A percentile compares a stretch with the other conserved stretches of the same genome.
phyloP scores from a whole-genome alignment of 1,140 invertebrate genomes.

The Dermatophagoides farinae region DNA sequence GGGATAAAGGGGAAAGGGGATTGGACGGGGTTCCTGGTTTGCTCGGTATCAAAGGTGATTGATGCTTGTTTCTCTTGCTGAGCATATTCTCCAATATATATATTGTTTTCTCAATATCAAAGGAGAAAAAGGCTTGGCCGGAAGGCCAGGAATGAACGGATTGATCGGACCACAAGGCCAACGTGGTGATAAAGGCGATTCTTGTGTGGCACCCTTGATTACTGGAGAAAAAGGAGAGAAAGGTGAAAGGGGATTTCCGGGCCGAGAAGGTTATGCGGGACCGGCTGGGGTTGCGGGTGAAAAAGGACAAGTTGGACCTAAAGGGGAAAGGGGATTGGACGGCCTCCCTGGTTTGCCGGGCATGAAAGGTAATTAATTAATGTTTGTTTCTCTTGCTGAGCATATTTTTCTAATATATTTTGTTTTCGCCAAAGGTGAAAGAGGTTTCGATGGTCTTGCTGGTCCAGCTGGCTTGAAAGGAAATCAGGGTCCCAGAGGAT shows the following conservation, averaged over 20 bases:
- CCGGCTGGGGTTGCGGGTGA: slow-evolving; percentile 18
- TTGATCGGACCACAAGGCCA: slow-evolving; percentile 14
- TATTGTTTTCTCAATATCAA: too few species aligned
- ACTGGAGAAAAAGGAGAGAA: slow-evolving; percentile 7
- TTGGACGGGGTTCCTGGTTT: background rate
- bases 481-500: slow-evolving; percentile 19
- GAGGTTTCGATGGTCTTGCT: background rate
- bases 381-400: background rate
- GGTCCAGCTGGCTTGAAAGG: slow-evolving; percentile 9
- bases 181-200: slow-evolving; percentile 6
- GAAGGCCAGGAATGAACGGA: slow-evolving; percentile 13
- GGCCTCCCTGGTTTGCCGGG: slow-evolving; percentile 28
- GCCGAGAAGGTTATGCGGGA: background rate
- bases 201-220: background rate
- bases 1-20: slow-evolving; percentile 6
- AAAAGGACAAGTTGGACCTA: slow-evolving; percentile 20
- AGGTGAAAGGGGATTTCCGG: background rate
- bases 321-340: slow-evolving; percentile 18
- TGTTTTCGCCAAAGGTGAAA: slow-evolving; percentile 2
- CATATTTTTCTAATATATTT: too few species aligned
- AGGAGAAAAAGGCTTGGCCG: background rate
- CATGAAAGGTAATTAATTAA: background rate
- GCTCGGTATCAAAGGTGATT: background rate
- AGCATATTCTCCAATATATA: too few species aligned
- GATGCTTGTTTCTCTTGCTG: background rate